phyloP scores from a whole-genome alignment of 2,113 vertebrate species.

The Lathamus discolor region DNA sequence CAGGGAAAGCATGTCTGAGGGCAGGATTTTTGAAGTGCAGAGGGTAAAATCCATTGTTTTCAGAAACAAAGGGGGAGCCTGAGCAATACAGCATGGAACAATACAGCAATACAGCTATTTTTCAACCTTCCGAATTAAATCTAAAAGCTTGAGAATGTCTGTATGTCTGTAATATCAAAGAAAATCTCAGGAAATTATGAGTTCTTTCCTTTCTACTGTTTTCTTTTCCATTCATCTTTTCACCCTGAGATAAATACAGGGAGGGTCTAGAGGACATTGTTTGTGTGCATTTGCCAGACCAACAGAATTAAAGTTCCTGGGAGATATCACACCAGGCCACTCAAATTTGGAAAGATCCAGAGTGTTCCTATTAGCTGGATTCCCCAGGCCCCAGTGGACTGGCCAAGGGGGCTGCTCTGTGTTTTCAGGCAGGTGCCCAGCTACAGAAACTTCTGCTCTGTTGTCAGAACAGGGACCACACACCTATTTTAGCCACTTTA shows the following conservation, averaged over 20 bases:
- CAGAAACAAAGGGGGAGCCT: neutral
- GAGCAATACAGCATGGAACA: neutral
- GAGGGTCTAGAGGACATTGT: neutral
- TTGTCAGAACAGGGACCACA: neutral
- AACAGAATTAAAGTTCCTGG: neutral
- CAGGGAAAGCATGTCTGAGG: neutral
- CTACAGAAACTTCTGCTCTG: neutral
- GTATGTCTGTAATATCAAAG: neutral
- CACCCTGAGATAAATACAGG: neutral
- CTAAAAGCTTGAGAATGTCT: neutral
- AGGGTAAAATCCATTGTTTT: constrained; percentile 36
- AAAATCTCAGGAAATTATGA: neutral
- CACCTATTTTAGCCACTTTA: neutral
- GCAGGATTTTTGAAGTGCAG: neutral
- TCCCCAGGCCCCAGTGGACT: neutral
- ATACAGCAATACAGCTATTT: neutral
- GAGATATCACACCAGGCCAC: neutral
- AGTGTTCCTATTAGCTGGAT: neutral
- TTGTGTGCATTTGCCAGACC: neutral
- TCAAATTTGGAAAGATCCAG: neutral
- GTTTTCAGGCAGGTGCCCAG: neutral
- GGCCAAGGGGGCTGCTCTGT: neutral
- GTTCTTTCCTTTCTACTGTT: neutral
- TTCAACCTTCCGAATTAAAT: neutral
- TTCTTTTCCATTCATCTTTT: neutral